A percentile compares a stretch with the other conserved stretches of the same genome.
These are phyloP conservation scores for Urophycis tenuis DNA, from an alignment of 2,797 vertebrate species.

Conservation along the genomic window DNA sequence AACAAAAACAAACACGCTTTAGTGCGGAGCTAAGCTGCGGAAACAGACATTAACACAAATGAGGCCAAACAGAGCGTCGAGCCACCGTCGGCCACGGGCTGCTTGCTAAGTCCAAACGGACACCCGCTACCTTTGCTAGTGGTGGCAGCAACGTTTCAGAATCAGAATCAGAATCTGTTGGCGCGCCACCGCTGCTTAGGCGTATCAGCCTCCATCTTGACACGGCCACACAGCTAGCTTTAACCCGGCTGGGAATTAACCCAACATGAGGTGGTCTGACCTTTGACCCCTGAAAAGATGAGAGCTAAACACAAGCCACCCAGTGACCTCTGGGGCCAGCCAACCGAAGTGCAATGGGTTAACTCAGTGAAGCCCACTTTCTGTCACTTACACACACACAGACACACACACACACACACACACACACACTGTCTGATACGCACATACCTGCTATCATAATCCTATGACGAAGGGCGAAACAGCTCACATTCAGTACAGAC, in stretches of 20 bases:
- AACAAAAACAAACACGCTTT: slow-evolving; percentile 30
- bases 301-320: slow-evolving; percentile 8
- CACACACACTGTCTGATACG: slow-evolving; percentile 2
- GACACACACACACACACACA: slow-evolving; percentile 32
- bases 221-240: slow-evolving; percentile 7
- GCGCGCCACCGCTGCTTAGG: not conserved
- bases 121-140: not conserved
- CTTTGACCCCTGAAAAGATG: not conserved
- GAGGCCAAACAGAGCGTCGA: not conserved
- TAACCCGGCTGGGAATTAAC: slow-evolving; percentile 7
- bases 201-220: not conserved
- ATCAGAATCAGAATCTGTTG: too few relatives aligned
- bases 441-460: slow-evolving; percentile 1
- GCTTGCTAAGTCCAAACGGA: not conserved
- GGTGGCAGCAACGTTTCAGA: not conserved
- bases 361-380: not conserved
- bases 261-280: not conserved
- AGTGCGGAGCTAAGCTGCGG: slow-evolving; percentile 25
- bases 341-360: not conserved
- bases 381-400: not conserved
- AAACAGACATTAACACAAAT: slow-evolving; percentile 8
- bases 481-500: slow-evolving; percentile 1
- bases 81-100: not conserved
- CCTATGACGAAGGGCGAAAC: not conserved
- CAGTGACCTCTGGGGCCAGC: not conserved